Conservation (phyloP, 2,797 vertebrate species). For the Squalus acanthias region DNA sequence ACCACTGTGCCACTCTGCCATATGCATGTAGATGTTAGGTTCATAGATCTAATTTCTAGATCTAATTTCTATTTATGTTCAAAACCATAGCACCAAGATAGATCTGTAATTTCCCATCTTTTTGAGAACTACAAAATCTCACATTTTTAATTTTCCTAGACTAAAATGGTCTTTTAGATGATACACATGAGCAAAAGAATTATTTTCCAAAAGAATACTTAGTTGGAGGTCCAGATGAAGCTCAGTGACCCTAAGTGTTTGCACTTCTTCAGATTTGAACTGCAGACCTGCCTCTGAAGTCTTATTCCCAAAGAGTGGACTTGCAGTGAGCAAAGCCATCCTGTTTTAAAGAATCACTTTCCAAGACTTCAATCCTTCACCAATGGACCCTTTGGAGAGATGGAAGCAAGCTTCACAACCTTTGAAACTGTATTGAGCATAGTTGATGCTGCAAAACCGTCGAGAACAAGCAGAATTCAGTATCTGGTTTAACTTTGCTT, state of each 20-base stretch:
- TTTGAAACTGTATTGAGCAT: neutral
- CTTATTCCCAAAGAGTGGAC: neutral
- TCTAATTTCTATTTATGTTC: neutral
- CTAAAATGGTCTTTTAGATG: neutral
- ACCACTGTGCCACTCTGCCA: neutral
- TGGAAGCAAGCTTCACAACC: neutral
- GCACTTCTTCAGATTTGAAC: neutral
- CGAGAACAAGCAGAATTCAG: neutral
- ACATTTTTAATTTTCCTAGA: neutral
- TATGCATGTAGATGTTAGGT: neutral
- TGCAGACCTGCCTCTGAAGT: neutral
- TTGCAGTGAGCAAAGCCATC: neutral
- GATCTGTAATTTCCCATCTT: too few relatives aligned
- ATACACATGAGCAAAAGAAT: neutral
- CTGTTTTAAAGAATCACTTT: neutral
- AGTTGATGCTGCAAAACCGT: neutral
- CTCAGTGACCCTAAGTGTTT: neutral
- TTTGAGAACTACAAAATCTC: too few relatives aligned
- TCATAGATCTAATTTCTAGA: neutral
- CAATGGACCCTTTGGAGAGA: neutral
- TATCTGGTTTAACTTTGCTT: neutral
- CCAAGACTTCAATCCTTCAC: neutral
- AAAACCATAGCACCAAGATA: neutral
- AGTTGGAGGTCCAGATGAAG: neutral
- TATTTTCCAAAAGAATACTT: neutral